phyloP scores from a whole-genome alignment of 2,113 vertebrate species.

The Paedocypris sp. region DNA sequence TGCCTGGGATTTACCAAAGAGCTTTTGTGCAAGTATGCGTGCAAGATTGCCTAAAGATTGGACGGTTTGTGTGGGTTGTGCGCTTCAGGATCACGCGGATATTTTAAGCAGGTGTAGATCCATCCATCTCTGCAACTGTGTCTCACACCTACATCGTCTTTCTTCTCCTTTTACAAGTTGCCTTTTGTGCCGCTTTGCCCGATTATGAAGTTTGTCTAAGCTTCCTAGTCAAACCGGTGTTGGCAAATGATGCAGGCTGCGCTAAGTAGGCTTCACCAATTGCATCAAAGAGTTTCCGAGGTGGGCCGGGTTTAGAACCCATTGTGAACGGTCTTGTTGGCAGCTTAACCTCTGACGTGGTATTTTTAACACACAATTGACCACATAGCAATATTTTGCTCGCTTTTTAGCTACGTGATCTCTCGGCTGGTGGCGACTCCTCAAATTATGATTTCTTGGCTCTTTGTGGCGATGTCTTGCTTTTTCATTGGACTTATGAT shows the following conservation, averaged over 20 bases:
- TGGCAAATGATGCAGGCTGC: neutral
- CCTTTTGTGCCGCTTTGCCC: too few species aligned
- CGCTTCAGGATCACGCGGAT: too few species aligned
- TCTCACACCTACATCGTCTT: too few species aligned
- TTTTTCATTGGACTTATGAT: too few species aligned
- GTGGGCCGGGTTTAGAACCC: conserved; percentile 28
- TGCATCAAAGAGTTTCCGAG: conserved; percentile 31
- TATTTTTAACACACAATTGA: conserved; percentile 55
- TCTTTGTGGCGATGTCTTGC: conserved; percentile 19
- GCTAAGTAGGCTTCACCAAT: conserved; percentile 22
- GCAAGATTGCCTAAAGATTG: neutral
- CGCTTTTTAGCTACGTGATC: conserved; percentile 59
- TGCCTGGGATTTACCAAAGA: conserved; percentile 25
- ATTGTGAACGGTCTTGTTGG: conserved; percentile 34
- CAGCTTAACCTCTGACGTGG: conserved; percentile 41
- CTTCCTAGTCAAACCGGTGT: neutral
- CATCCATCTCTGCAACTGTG: too few species aligned
- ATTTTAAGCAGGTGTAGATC: too few species aligned
- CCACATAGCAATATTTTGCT: conserved; percentile 60
- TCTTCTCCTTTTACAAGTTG: too few species aligned
- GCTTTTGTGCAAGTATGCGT: conserved; percentile 24
- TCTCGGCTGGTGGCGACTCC: conserved; percentile 56
- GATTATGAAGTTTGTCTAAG: neutral
- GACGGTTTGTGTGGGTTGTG: too few species aligned
- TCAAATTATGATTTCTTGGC: conserved; percentile 29